Conservation (phyloP, 1,140 invertebrate genomes). For the Rhopalosiphum maidis region DNA sequence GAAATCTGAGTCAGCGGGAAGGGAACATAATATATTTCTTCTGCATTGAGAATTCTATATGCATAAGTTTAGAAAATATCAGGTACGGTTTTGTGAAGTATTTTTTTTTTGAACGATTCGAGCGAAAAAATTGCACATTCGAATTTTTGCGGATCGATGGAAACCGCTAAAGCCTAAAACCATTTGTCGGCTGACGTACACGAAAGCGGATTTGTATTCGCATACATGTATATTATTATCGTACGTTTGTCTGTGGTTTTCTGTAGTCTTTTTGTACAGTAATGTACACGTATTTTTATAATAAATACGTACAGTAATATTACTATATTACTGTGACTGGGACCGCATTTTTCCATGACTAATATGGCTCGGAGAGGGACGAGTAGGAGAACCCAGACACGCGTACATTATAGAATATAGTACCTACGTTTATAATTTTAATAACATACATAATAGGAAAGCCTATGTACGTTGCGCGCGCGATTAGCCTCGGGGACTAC, state of each 20-base stretch:
- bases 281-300: not conserved
- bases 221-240: not conserved
- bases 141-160: no score
- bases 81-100: no score
- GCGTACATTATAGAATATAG: not conserved
- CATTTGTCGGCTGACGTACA: no score
- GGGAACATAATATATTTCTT: no score
- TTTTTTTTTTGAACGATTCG: not conserved
- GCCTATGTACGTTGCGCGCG: not conserved
- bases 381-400: not conserved
- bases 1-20: no score
- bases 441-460: slow-evolving; percentile 41
- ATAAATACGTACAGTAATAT: not conserved
- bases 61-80: no score
- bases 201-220: no score
- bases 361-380: not conserved
- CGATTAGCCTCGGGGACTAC: slow-evolving; percentile 5
- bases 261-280: not conserved
- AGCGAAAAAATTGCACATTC: not conserved
- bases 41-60: no score
- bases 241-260: not conserved
- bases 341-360: not conserved
- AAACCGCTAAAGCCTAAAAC: not conserved
- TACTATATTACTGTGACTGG: not conserved
- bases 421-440: not conserved